Evolutionary conservation across 2,888 invertebrate genomes (phyloP).

Genomic region (Pammene aurita): DNA sequence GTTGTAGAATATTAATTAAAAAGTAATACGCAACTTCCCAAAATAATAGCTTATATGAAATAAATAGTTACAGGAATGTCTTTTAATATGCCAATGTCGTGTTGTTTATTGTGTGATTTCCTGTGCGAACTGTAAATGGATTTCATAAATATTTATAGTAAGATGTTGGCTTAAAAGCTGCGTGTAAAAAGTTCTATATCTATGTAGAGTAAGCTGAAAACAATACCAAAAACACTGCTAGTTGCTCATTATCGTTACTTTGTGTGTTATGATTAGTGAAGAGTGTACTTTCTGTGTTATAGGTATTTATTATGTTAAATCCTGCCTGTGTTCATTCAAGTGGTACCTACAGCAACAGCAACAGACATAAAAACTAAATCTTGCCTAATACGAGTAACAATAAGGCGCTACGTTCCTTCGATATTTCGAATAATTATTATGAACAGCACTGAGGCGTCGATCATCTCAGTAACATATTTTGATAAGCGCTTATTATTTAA

Average conservation of each 20-base stretch:
- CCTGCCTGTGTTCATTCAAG: not conserved
- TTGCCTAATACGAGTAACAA: not conserved
- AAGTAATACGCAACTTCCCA: no score
- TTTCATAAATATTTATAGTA: not conserved
- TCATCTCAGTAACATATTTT: no score
- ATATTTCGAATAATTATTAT: no score
- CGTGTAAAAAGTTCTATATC: conserved; percentile 9
- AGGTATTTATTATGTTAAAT: conserved; percentile 4
- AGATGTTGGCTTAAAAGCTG: conserved; percentile 1
- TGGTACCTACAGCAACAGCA: not conserved
- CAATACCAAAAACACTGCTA: conserved; percentile 40
- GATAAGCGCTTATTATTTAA: no score
- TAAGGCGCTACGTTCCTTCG: not conserved
- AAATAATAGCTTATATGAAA: no score
- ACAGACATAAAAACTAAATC: not conserved
- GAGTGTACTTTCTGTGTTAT: conserved; percentile 2
- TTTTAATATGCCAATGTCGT: no score
- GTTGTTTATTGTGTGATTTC: no score
- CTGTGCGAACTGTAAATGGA: not conserved
- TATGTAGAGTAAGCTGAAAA: conserved; percentile 13
- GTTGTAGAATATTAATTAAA: no score
- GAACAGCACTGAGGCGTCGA: no score
- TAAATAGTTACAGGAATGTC: no score
- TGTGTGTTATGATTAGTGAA: conserved; percentile 29
- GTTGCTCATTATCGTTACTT: conserved; percentile 35